These are phyloP conservation scores for Drosophila pallidifrons DNA, from an alignment of 1,140 invertebrate species.

Conservation along the genomic window DNA sequence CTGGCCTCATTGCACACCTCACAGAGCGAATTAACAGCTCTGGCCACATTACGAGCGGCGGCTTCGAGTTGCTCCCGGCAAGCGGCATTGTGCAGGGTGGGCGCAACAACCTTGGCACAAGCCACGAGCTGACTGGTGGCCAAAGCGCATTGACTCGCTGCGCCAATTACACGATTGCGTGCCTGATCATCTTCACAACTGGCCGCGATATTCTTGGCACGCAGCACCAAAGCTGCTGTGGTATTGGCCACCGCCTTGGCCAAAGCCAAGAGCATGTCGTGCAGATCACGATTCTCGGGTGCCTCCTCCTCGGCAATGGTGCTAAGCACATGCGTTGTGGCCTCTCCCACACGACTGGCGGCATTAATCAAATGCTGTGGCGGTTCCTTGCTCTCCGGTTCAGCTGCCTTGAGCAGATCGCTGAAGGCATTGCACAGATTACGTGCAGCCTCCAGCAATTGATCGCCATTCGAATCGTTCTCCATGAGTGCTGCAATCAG, in stretches of 20 bases:
- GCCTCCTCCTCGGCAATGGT: conserved; percentile 97
- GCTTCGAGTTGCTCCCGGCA: conserved; percentile 97
- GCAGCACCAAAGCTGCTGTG: conserved; percentile 96
- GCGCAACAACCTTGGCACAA: conserved; percentile 97
- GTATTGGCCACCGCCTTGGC: conserved; percentile 99
- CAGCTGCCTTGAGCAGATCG: conserved; percentile 96
- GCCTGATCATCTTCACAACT: conserved; percentile 92
- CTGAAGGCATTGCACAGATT: conserved; percentile 97
- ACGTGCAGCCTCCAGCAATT: conserved; percentile 95
- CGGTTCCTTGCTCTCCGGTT: conserved; percentile 96
- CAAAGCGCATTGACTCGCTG: conserved; percentile 98
- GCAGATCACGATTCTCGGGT: conserved; percentile 90
- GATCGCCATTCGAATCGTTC: conserved; percentile 92
- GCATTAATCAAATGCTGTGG: conserved; percentile 97
- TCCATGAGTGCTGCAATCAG: conserved; percentile 98
- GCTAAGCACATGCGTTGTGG: conserved; percentile 96
- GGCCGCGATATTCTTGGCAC: conserved; percentile 96
- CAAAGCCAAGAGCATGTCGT: conserved; percentile 94
- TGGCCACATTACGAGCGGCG: conserved; percentile 96
- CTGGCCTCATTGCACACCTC: conserved; percentile 91
- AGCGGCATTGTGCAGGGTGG: conserved; percentile 93
- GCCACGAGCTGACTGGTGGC: conserved; percentile 99
- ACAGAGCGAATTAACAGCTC: conserved; percentile 96
- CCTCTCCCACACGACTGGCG: conserved; percentile 97
- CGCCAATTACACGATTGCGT: conserved; percentile 96